Evolutionary conservation across 2,113 vertebrate species (phyloP).

Genomic region (Athene noctua): DNA sequence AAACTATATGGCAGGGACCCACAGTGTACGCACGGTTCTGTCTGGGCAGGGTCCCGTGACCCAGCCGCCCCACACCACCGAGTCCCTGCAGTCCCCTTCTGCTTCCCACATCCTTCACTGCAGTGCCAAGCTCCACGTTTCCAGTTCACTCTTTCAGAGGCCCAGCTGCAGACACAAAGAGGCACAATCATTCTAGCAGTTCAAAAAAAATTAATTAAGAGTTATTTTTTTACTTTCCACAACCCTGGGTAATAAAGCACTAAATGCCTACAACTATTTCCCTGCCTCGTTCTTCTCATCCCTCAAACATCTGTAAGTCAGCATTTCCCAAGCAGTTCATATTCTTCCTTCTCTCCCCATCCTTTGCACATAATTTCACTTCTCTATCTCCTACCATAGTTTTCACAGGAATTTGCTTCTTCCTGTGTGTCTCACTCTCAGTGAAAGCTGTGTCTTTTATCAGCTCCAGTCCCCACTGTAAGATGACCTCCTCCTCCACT

Average conservation of each 20-base stretch:
- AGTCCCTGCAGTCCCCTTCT: neutral
- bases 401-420: neutral
- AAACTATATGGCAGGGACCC: neutral
- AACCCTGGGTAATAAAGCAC: neutral
- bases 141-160: neutral
- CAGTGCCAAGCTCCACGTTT: neutral
- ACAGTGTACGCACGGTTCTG: neutral
- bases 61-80: neutral
- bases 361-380: neutral
- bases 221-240: neutral
- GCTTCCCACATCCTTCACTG: neutral
- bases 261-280: neutral
- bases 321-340: neutral
- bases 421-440: neutral
- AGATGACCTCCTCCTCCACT: neutral
- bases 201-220: neutral
- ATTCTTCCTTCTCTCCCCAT: neutral
- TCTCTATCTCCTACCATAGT: neutral
- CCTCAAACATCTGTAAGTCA: neutral
- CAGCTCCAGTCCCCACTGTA: neutral
- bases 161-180: neutral
- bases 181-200: neutral
- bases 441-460: neutral
- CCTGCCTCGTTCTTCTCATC: neutral
- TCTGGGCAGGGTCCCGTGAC: neutral